These are phyloP conservation scores for Gouania willdenowi DNA, from an alignment of 2,797 vertebrate genomes.

Conservation along the genomic window DNA sequence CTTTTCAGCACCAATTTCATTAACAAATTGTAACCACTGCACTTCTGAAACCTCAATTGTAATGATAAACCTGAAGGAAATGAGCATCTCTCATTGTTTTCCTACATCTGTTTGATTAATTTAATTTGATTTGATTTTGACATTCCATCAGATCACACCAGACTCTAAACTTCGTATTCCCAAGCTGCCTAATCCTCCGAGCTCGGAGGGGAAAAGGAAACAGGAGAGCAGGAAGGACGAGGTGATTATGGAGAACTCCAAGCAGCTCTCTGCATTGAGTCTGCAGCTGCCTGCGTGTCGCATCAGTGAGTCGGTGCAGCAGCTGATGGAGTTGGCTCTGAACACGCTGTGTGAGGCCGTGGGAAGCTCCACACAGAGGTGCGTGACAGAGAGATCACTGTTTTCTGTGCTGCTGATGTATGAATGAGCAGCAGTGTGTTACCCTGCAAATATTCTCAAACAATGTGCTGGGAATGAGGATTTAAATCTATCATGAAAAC, in stretches of 20 bases:
- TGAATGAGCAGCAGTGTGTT: background rate
- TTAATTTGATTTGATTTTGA: background rate
- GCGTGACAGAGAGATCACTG: slow-evolving; percentile 12
- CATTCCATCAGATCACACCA: slow-evolving; percentile 77
- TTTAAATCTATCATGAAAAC: no score
- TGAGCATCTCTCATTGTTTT: no score
- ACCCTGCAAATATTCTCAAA: no score
- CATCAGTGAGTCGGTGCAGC: slow-evolving; percentile 89
- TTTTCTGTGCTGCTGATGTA: background rate
- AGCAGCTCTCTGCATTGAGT: slow-evolving; percentile 76
- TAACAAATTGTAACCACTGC: no score
- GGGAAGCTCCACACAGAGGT: slow-evolving; percentile 88
- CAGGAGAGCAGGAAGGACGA: slow-evolving; percentile 43
- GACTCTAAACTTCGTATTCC: slow-evolving; percentile 77
- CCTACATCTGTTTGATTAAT: background rate
- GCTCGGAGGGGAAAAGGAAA: slow-evolving; percentile 51
- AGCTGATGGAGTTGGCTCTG: slow-evolving; percentile 88
- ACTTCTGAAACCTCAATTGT: no score
- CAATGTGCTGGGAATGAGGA: background rate
- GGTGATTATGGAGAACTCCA: slow-evolving; percentile 71
- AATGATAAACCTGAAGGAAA: rapidly evolving
- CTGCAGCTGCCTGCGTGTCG: slow-evolving; percentile 85
- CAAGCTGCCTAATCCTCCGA: slow-evolving; percentile 71
- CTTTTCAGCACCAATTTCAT: no score
- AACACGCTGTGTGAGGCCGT: slow-evolving; percentile 86